phyloP scores from a whole-genome alignment of 2,113 vertebrate genomes.

The Nibea albiflora region DNA sequence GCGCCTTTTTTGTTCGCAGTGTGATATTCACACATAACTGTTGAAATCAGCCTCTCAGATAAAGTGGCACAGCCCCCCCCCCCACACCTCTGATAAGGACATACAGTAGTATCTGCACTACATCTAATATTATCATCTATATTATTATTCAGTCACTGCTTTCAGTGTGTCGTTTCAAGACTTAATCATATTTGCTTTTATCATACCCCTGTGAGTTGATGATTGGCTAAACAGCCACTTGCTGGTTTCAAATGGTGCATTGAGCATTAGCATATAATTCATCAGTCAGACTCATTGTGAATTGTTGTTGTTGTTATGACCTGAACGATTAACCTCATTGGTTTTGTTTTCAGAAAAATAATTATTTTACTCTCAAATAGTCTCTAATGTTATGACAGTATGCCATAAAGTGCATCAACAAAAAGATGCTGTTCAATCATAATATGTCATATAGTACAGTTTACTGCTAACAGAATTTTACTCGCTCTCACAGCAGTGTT shows the following conservation, averaged over 20 bases:
- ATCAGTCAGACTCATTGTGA: not conserved
- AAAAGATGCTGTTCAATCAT: no score
- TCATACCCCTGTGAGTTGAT: slow-evolving; percentile 15
- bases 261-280: slow-evolving; percentile 28
- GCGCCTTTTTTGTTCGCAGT: slow-evolving; percentile 39
- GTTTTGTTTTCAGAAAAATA: not conserved
- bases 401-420: not conserved
- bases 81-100: slow-evolving; percentile 3
- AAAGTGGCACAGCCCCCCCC: slow-evolving; percentile 2
- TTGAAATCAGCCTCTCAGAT: slow-evolving; percentile 35
- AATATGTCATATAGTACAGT: no score
- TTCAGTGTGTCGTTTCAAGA: not conserved
- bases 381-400: not conserved
- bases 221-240: slow-evolving; percentile 40
- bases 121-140: not conserved
- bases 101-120: not conserved
- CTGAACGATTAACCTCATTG: not conserved
- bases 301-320: slow-evolving; percentile 4
- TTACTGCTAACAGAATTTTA: not conserved
- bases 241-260: slow-evolving; percentile 3
- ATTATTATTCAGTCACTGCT: slow-evolving; percentile 11
- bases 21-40: slow-evolving; percentile 42
- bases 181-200: slow-evolving; percentile 14
- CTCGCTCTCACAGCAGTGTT: not conserved
- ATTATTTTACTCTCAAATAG: not conserved